These are phyloP conservation scores for Pangasius larnaudii DNA, from an alignment of 2,797 vertebrate species.

Conservation along the genomic window DNA sequence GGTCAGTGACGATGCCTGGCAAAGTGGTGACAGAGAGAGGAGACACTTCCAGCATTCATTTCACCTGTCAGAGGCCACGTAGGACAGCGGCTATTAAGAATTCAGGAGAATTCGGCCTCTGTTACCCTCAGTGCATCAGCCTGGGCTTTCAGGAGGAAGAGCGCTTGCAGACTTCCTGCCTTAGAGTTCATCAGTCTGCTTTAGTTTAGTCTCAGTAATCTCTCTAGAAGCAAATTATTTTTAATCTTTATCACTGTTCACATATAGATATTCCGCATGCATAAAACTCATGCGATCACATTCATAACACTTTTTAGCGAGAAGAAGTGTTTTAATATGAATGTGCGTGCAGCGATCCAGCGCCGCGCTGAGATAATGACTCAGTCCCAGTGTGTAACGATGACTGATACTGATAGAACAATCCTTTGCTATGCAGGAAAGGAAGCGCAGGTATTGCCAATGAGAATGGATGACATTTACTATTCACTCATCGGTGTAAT, in stretches of 20 bases:
- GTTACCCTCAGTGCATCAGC: slow-evolving; percentile 1
- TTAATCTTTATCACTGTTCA: background rate
- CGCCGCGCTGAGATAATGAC: slow-evolving; percentile 46
- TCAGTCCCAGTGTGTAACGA: slow-evolving; percentile 44
- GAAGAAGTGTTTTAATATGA: slow-evolving; percentile 45
- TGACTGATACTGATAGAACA: slow-evolving; percentile 52
- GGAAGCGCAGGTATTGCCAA: slow-evolving; percentile 32
- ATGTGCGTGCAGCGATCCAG: slow-evolving; percentile 29
- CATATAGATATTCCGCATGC: background rate
- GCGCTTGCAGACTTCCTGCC: background rate
- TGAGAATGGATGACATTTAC: slow-evolving; percentile 53
- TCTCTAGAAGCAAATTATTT: background rate
- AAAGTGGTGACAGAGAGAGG: slow-evolving; percentile 46
- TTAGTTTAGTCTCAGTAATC: slow-evolving; percentile 1
- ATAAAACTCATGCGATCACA: background rate
- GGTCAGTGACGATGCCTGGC: slow-evolving; percentile 38
- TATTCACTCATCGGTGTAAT: slow-evolving; percentile 44
- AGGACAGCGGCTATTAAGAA: slow-evolving; percentile 41
- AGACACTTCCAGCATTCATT: slow-evolving; percentile 46
- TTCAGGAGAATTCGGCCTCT: slow-evolving; percentile 33
- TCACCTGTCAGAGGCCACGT: slow-evolving; percentile 31
- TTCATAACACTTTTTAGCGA: background rate
- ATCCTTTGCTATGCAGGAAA: slow-evolving; percentile 32
- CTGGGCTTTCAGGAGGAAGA: slow-evolving; percentile 3
- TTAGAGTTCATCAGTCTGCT: slow-evolving; percentile 25